Conservation (phyloP, 1,140 invertebrate species). For the Drosophila triauraria region DNA sequence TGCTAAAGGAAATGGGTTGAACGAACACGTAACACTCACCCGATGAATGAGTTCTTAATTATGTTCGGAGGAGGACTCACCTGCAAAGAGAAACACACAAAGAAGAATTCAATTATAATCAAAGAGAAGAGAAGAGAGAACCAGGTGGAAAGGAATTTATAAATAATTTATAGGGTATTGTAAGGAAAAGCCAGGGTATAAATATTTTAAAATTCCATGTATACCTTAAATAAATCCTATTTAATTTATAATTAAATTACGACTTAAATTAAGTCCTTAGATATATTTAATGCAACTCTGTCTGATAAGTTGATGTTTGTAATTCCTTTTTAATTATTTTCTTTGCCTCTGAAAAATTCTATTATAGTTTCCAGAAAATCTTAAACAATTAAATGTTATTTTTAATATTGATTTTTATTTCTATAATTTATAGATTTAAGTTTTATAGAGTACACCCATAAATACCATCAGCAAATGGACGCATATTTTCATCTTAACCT, state of each 20-base stretch:
- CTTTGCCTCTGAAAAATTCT: too few relatives aligned
- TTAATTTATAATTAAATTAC: neutral
- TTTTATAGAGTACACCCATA: neutral
- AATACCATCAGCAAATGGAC: neutral
- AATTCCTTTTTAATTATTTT: too few relatives aligned
- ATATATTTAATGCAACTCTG: too few relatives aligned
- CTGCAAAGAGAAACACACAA: slow-evolving; percentile 27
- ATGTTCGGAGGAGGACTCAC: slow-evolving; percentile 21
- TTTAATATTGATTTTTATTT: neutral
- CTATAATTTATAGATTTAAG: too few relatives aligned
- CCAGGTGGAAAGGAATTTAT: neutral
- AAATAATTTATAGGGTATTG: neutral
- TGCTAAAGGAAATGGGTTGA: neutral
- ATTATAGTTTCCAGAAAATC: too few relatives aligned
- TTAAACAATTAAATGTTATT: too few relatives aligned
- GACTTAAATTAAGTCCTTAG: too few relatives aligned
- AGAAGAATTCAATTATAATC: slow-evolving; percentile 22
- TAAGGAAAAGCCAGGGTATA: too few relatives aligned
- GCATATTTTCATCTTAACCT: slow-evolving; percentile 27
- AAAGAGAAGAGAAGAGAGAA: neutral
- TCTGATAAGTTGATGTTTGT: too few relatives aligned
- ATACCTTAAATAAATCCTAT: neutral
- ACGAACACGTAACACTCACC: slow-evolving; percentile 10
- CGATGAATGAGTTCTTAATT: slow-evolving; percentile 10
- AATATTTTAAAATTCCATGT: neutral